Evolutionary conservation across 2,888 invertebrate species (phyloP).

Genomic region (Germaria angustata): DNA sequence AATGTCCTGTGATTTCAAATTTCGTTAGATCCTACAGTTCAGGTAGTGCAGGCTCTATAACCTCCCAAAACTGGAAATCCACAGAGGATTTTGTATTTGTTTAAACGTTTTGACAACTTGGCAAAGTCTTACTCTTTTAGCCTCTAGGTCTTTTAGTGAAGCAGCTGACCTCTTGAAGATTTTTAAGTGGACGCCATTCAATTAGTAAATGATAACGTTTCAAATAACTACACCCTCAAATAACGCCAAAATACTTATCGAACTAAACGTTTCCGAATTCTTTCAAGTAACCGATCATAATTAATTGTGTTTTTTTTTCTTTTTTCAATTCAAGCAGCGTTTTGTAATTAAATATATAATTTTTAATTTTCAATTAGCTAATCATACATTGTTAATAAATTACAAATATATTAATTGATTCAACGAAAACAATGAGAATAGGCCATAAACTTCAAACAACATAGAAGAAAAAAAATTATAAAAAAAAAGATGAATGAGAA

Average conservation of each 20-base stretch:
- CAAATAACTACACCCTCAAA: constrained; percentile 2
- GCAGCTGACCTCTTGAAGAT: too few species aligned
- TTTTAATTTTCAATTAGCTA: constrained; percentile 35
- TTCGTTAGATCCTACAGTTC: too few species aligned
- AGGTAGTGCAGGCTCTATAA: too few species aligned
- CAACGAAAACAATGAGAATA: constrained; percentile 59
- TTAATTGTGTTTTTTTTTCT: neutral
- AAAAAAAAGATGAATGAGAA: constrained; percentile 18
- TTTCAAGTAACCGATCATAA: constrained; percentile 56
- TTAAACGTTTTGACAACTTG: too few species aligned
- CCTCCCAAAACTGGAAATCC: too few species aligned
- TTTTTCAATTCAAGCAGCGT: constrained; percentile 46
- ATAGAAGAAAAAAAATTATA: neutral
- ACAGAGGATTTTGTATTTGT: too few species aligned
- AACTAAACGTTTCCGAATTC: constrained; percentile 15
- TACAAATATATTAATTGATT: constrained; percentile 66
- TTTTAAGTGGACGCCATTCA: neutral
- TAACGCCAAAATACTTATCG: neutral
- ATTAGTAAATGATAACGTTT: neutral
- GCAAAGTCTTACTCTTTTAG: too few species aligned
- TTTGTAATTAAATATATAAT: constrained; percentile 54
- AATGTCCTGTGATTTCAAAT: too few species aligned
- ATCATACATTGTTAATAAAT: constrained; percentile 52
- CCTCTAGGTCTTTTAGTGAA: too few species aligned
- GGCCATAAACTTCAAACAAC: constrained; percentile 27